Conservation (phyloP, 2,888 invertebrate genomes). For the Muscina levida region DNA sequence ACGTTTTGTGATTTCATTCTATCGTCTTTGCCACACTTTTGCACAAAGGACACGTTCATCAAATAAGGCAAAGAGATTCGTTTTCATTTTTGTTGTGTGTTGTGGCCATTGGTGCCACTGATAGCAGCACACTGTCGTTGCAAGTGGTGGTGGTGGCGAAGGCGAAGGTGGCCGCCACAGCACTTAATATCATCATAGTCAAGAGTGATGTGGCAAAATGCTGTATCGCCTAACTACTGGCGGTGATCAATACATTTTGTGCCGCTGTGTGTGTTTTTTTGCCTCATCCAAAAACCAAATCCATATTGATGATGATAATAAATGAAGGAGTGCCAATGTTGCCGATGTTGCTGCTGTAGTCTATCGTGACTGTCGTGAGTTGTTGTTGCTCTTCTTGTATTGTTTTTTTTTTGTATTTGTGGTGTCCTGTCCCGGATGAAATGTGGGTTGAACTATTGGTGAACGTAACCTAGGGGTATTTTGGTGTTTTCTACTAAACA, state of each 20-base stretch:
- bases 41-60: constrained; percentile 61
- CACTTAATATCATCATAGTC: neutral
- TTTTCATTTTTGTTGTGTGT: constrained; percentile 7
- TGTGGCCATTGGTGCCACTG: neutral
- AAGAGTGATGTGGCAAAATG: neutral
- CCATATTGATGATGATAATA: constrained; percentile 55
- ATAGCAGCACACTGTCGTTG: neutral
- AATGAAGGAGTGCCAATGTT: constrained; percentile 44
- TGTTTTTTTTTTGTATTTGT: constrained; percentile 1
- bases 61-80: constrained; percentile 47
- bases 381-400: constrained; percentile 6
- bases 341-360: neutral
- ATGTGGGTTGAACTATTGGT: constrained; percentile 51
- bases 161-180: neutral
- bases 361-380: constrained; percentile 2
- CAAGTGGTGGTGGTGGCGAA: neutral
- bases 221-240: constrained; percentile 37
- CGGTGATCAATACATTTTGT: constrained; percentile 55
- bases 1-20: constrained; percentile 44
- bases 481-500: constrained; percentile 48
- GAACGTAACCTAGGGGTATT: constrained; percentile 33
- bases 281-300: neutral
- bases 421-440: constrained; percentile 23
- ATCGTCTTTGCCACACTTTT: constrained; percentile 28
- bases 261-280: too few species aligned